A percentile compares a stretch with the other conserved stretches of the same genome.
These are phyloP conservation scores for Oreochromis aureus DNA, from an alignment of 2,113 vertebrate genomes.

Conservation along the genomic window DNA sequence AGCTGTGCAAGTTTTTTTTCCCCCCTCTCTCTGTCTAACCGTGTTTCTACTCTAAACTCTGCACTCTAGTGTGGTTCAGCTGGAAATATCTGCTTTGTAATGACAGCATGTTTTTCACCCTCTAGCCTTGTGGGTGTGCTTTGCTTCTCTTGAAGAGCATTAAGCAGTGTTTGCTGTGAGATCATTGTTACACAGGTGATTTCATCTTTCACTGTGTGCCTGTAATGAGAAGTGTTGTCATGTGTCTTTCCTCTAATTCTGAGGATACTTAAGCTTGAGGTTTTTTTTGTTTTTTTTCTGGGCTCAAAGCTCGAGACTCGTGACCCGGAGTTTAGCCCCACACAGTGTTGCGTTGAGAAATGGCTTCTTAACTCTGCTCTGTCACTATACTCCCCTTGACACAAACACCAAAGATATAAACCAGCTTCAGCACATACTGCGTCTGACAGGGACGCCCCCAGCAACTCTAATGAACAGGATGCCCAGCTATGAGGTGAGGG, in stretches of 20 bases:
- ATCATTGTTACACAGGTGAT: neutral
- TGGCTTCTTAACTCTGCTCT: constrained; percentile 57
- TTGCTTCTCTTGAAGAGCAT: neutral
- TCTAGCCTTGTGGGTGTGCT: constrained; percentile 2
- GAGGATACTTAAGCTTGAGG: neutral
- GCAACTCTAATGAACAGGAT: constrained; percentile 99
- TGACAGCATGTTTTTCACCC: constrained; percentile 49
- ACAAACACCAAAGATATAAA: constrained; percentile 96
- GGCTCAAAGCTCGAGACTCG: neutral
- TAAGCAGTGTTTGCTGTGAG: neutral
- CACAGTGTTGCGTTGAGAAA: constrained; percentile 14
- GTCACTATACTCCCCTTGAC: constrained; percentile 93
- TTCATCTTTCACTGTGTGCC: neutral
- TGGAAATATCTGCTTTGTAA: constrained; percentile 1
- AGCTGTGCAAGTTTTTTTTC: constrained; percentile 64
- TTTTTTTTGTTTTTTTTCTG: neutral
- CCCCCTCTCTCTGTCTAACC: neutral
- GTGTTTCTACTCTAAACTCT: neutral
- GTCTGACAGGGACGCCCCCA: constrained; percentile 97
- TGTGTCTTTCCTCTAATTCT: constrained; percentile 1
- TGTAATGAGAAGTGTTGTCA: neutral
- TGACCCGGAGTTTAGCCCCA: neutral
- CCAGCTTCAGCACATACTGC: constrained; percentile 99
- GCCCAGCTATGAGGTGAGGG: constrained; percentile 99
- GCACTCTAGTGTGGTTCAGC: neutral